Conservation (phyloP, 2,888 invertebrate species). For the Drosophila helvetica region DNA sequence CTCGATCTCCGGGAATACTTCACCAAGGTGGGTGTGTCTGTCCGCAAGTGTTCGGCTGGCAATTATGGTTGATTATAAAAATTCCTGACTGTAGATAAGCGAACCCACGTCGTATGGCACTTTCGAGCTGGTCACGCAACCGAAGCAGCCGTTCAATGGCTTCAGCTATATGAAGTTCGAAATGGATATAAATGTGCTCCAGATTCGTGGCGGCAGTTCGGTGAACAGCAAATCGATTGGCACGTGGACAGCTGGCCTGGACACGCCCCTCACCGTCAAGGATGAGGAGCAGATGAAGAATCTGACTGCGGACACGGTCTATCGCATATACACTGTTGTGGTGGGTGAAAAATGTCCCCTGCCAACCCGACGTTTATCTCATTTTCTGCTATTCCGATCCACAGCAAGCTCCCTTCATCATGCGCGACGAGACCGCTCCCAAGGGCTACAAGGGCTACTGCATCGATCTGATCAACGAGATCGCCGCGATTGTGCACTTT, state of each 20-base stretch:
- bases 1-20: slow-evolving; percentile 89
- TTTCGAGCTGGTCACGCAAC: slow-evolving; percentile 86
- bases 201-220: slow-evolving; percentile 89
- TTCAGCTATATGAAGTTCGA: slow-evolving; percentile 90
- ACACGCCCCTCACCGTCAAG: slow-evolving; percentile 87
- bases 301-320: slow-evolving; percentile 92
- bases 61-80: slow-evolving; percentile 52
- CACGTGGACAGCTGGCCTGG: slow-evolving; percentile 91
- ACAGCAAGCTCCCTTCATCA: slow-evolving; percentile 93
- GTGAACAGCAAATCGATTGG: slow-evolving; percentile 89
- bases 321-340: slow-evolving; percentile 93
- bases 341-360: slow-evolving; percentile 85
- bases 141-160: slow-evolving; percentile 87
- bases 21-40: slow-evolving; percentile 85
- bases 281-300: slow-evolving; percentile 89
- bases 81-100: slow-evolving; percentile 83
- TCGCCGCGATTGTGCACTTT: slow-evolving; percentile 92
- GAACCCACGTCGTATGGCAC: slow-evolving; percentile 90
- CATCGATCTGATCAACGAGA: slow-evolving; percentile 95
- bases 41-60: background rate
- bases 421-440: slow-evolving; percentile 87
- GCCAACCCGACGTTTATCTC: too few relatives aligned
- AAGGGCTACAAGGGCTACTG: slow-evolving; percentile 94
- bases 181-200: slow-evolving; percentile 89
- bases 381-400: background rate